Percentiles rank a stretch among this genome's conserved stretches.
Conservation (phyloP, 2,113 vertebrate species). For the Acanthochromis polyacanthus region DNA sequence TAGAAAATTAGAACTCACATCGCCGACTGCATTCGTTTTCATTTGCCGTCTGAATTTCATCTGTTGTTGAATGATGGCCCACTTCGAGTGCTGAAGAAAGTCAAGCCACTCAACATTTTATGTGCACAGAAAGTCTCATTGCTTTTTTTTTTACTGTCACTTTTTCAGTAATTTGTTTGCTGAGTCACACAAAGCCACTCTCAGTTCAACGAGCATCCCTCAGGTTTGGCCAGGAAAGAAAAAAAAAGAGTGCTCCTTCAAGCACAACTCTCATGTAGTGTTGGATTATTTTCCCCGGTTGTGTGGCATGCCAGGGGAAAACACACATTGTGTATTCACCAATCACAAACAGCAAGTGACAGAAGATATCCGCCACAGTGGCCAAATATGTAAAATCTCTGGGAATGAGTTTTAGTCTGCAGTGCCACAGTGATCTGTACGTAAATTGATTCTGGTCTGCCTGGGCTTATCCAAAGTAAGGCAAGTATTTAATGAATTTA, state of each 20-base stretch:
- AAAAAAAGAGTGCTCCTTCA: slow-evolving; percentile 42
- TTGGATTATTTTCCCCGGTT: slow-evolving; percentile 52
- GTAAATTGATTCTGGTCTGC: slow-evolving; percentile 65
- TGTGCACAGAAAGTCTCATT: slow-evolving; percentile 9
- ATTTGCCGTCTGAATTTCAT: slow-evolving; percentile 55
- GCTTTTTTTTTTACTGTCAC: slow-evolving; percentile 3
- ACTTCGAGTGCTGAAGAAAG: slow-evolving; percentile 26
- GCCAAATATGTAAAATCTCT: slow-evolving; percentile 67
- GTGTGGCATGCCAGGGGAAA: slow-evolving; percentile 45
- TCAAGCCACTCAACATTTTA: slow-evolving; percentile 28
- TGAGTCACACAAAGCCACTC: slow-evolving; percentile 60
- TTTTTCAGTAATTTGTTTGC: slow-evolving; percentile 55
- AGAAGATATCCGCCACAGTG: slow-evolving; percentile 65
- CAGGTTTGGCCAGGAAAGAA: slow-evolving; percentile 33
- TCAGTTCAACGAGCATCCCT: slow-evolving; percentile 50
- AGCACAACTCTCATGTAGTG: slow-evolving; percentile 47
- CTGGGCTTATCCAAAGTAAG: slow-evolving; percentile 61
- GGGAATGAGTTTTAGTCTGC: slow-evolving; percentile 49
- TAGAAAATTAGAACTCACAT: slow-evolving; percentile 58
- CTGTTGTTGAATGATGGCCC: slow-evolving; percentile 60
- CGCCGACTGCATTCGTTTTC: slow-evolving; percentile 54
- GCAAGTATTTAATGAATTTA: slow-evolving; percentile 72
- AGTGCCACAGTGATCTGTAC: slow-evolving; percentile 70
- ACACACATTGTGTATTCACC: slow-evolving; percentile 63
- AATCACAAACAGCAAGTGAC: slow-evolving; percentile 72